A percentile compares a stretch with the other conserved stretches of the same genome.
These are phyloP conservation scores for Anabas testudineus DNA, from an alignment of 2,797 vertebrate species.

Conservation along the genomic window DNA sequence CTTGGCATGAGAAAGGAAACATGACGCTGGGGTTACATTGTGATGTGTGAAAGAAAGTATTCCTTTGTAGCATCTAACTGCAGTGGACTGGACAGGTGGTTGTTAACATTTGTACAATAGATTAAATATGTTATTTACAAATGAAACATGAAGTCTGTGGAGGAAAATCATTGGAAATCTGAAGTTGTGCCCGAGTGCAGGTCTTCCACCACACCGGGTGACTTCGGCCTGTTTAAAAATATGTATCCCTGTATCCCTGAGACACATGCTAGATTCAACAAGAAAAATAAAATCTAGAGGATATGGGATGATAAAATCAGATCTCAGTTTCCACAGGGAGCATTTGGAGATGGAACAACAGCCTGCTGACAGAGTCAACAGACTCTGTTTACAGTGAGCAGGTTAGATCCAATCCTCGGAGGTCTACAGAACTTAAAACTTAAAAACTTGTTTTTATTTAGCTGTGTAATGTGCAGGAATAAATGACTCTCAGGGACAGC, in stretches of 20 bases:
- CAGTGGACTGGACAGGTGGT: background rate
- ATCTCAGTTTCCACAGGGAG: constrained; percentile 44
- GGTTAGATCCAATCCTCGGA: constrained; percentile 48
- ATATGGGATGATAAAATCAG: constrained; percentile 45
- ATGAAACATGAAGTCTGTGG: background rate
- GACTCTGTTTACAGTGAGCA: constrained; percentile 54
- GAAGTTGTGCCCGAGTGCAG: too few relatives aligned
- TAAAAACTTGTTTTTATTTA: constrained; percentile 33
- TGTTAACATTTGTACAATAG: constrained; percentile 1
- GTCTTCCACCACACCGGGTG: background rate
- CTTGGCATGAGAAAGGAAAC: constrained; percentile 56
- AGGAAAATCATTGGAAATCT: background rate
- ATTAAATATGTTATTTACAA: background rate
- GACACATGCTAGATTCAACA: constrained; percentile 11
- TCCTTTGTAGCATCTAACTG: constrained; percentile 24
- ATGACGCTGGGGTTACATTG: constrained; percentile 51
- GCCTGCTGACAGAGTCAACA: constrained; percentile 60
- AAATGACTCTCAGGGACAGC: constrained; percentile 31
- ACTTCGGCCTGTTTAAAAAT: background rate
- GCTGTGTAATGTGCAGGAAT: constrained; percentile 20
- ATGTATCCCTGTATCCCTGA: background rate
- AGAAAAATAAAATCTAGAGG: constrained; percentile 52
- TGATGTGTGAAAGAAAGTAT: constrained; percentile 29
- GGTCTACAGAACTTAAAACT: constrained; percentile 47
- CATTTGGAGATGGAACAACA: constrained; percentile 50